Evolutionary conservation across 2,888 invertebrate genomes (phyloP).

Genomic region (Camponotus fellah): DNA sequence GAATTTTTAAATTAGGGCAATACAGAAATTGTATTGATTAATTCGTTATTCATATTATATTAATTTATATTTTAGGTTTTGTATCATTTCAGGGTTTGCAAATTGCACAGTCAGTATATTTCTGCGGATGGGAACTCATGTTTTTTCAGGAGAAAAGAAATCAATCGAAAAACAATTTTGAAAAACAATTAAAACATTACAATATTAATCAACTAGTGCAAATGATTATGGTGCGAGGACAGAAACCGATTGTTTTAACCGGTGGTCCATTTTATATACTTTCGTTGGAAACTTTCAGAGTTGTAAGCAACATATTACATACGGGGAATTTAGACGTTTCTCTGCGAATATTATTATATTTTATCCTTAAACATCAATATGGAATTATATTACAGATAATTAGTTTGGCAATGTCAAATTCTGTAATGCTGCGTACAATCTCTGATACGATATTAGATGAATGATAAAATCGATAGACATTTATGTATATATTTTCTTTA

Average conservation of each 20-base stretch:
- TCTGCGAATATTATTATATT: background rate
- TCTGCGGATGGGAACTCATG: slow-evolving; percentile 71
- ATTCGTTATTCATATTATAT: background rate
- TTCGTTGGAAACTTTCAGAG: slow-evolving; percentile 74
- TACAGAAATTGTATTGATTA: background rate
- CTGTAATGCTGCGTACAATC: slow-evolving; percentile 73
- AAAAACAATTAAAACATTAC: background rate
- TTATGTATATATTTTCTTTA: background rate
- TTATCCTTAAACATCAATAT: background rate
- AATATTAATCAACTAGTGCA: slow-evolving; percentile 62
- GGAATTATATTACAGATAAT: slow-evolving; percentile 66
- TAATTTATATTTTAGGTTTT: slow-evolving; percentile 11
- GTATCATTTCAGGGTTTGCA: slow-evolving; percentile 67
- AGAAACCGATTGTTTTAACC: slow-evolving; percentile 71
- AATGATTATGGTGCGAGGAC: slow-evolving; percentile 68
- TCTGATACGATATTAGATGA: slow-evolving; percentile 16
- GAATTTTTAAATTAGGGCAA: background rate
- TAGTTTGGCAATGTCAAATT: slow-evolving; percentile 73
- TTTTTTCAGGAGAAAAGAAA: background rate
- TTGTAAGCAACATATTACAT: slow-evolving; percentile 62
- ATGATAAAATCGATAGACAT: background rate
- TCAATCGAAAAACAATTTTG: background rate
- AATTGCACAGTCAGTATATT: slow-evolving; percentile 72
- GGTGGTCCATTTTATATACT: slow-evolving; percentile 77
- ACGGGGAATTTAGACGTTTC: background rate